phyloP scores from a whole-genome alignment of 2,113 vertebrate genomes.

The Morone saxatilis region DNA sequence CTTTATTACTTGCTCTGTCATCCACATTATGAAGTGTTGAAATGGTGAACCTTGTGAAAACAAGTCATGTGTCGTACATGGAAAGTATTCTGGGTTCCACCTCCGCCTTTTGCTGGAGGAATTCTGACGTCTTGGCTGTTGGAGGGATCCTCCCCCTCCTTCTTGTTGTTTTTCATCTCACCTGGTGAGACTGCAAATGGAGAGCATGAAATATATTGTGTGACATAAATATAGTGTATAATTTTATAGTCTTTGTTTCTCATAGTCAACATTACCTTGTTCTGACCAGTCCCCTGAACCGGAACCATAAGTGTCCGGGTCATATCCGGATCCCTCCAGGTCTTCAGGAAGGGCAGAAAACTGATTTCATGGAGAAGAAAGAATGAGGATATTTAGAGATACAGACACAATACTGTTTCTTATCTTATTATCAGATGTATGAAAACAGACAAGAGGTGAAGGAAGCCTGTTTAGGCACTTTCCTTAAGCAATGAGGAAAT shows the following conservation, averaged over 20 bases:
- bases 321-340: slow-evolving; percentile 85
- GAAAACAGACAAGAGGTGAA: slow-evolving; percentile 26
- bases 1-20: neutral
- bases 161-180: neutral
- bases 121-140: neutral
- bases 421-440: neutral
- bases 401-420: slow-evolving; percentile 3
- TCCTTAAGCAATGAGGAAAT: slow-evolving; percentile 30
- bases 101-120: neutral
- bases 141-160: neutral
- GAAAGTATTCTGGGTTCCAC: neutral
- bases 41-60: neutral
- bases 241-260: neutral
- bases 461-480: neutral
- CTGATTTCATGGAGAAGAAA: slow-evolving; percentile 30
- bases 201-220: neutral
- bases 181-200: neutral
- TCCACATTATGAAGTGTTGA: neutral
- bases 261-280: slow-evolving; percentile 43
- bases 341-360: slow-evolving; percentile 79
- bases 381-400: neutral
- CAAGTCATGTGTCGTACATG: slow-evolving; percentile 7
- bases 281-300: slow-evolving; percentile 72
- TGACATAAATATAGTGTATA: neutral
- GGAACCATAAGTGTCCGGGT: slow-evolving; percentile 85